These are phyloP conservation scores for Manis pentadactyla DNA, from an alignment of 2,797 vertebrate species.

Conservation along the genomic window DNA sequence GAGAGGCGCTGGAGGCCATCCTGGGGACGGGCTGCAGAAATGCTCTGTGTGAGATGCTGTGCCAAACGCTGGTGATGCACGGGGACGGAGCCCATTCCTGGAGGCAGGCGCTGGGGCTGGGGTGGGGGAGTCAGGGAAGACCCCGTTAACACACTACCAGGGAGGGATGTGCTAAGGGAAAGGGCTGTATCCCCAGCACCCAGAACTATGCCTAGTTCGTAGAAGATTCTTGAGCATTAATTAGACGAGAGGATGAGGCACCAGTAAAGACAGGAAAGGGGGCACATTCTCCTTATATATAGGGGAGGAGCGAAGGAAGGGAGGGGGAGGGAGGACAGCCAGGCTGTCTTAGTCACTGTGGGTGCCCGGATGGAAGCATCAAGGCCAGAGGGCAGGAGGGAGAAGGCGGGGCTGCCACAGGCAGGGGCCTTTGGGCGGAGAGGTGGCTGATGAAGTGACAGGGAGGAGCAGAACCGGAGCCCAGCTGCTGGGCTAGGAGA, in stretches of 20 bases:
- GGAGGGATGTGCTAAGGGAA: not conserved
- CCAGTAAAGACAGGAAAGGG: not conserved
- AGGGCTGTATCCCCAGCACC: not conserved
- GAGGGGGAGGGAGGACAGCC: not conserved
- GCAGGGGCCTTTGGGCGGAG: not conserved
- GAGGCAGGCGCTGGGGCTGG: not conserved
- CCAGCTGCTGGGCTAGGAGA: not conserved
- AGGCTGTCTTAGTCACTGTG: not conserved
- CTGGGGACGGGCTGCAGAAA: not conserved
- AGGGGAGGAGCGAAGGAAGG: not conserved
- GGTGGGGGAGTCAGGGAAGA: too few relatives aligned
- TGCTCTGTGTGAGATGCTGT: not conserved
- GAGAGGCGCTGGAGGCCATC: accelerated
- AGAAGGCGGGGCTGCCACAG: not conserved
- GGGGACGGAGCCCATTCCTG: not conserved
- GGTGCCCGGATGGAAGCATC: not conserved
- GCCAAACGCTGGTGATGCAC: not conserved
- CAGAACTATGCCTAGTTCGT: not conserved
- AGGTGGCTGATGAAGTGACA: accelerated
- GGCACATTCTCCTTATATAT: not conserved
- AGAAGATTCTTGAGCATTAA: not conserved
- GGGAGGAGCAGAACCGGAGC: not conserved
- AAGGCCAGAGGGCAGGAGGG: not conserved
- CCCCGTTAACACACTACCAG: not conserved
- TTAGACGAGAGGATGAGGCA: not conserved